Evolutionary conservation across 2,113 vertebrate species (phyloP).

Genomic region (Laticauda laticaudata): DNA sequence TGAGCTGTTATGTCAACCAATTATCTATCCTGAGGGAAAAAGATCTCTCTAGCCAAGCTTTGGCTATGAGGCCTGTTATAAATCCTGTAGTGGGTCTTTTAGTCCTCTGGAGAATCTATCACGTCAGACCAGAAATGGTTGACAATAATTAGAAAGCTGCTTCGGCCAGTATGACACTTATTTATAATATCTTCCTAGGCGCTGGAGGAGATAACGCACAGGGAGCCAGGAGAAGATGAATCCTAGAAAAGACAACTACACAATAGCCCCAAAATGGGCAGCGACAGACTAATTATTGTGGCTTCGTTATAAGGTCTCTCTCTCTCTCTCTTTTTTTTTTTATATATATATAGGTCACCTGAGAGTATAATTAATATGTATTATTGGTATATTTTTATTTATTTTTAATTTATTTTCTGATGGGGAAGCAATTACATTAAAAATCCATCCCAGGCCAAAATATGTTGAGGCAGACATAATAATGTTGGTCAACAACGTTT

Average conservation of each 20-base stretch:
- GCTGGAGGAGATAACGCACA: constrained; percentile 83
- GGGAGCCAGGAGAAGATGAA: constrained; percentile 83
- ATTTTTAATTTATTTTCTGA: constrained; percentile 32
- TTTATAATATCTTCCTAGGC: constrained; percentile 82
- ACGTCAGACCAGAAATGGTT: constrained; percentile 82
- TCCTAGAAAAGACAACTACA: constrained; percentile 86
- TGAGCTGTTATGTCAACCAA: constrained; percentile 82
- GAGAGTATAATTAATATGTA: constrained; percentile 98
- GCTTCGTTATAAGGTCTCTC: constrained; percentile 90
- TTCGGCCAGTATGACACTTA: constrained; percentile 78
- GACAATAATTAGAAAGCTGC: constrained; percentile 84
- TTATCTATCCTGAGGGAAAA: constrained; percentile 81
- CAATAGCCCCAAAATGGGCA: constrained; percentile 94
- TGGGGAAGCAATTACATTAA: constrained; percentile 98
- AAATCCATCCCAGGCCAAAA: constrained; percentile 78
- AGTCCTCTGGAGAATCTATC: constrained; percentile 80
- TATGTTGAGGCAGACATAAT: constrained; percentile 92
- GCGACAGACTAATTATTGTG: constrained; percentile 97
- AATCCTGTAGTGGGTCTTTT: constrained; percentile 78
- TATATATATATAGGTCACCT: constrained; percentile 76
- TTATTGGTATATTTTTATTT: constrained; percentile 97
- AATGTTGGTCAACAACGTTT: constrained; percentile 98
- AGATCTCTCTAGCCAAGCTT: constrained; percentile 79
- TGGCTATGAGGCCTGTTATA: constrained; percentile 83
- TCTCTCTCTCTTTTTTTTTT: no score